Conservation (phyloP, 2,797 vertebrate species). For the Peromyscus aztecus region DNA sequence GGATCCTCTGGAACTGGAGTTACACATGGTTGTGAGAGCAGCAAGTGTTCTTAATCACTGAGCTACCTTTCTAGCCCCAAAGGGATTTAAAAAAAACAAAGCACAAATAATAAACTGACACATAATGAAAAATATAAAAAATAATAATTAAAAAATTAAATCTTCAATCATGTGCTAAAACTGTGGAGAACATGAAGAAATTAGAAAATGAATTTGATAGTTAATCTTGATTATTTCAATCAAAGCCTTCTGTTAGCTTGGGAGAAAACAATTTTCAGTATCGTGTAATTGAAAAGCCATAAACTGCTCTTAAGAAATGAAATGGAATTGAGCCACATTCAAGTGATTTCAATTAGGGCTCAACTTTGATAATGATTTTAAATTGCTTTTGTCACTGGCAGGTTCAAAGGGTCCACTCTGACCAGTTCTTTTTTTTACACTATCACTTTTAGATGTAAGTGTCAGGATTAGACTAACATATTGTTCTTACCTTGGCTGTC, state of each 20-base stretch:
- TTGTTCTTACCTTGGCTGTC: slow-evolving; percentile 42
- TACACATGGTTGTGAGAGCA: not conserved
- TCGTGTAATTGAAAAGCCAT: slow-evolving; percentile 58
- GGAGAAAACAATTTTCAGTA: slow-evolving; percentile 77
- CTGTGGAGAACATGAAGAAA: slow-evolving; percentile 73
- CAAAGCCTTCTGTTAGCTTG: slow-evolving; percentile 78
- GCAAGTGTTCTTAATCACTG: not conserved
- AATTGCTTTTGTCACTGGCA: slow-evolving; percentile 63
- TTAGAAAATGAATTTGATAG: slow-evolving; percentile 79
- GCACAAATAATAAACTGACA: not conserved
- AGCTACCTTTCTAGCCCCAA: not conserved
- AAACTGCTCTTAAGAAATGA: slow-evolving; percentile 58
- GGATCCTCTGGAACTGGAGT: not conserved
- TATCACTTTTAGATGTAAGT: slow-evolving; percentile 24
- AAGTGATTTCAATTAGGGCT: slow-evolving; percentile 58
- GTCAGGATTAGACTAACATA: slow-evolving; percentile 27
- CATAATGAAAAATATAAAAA: not conserved
- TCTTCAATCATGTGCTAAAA: slow-evolving; percentile 73
- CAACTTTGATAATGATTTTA: slow-evolving; percentile 52
- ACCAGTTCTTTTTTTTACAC: not conserved
- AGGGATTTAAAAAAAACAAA: not conserved
- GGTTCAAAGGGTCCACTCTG: slow-evolving; percentile 41
- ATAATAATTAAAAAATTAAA: slow-evolving; percentile 11
- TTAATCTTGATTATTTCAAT: slow-evolving; percentile 78
- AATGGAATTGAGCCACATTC: slow-evolving; percentile 36